Conservation (phyloP, 2,113 vertebrate species). For the Pithys albifrons region DNA sequence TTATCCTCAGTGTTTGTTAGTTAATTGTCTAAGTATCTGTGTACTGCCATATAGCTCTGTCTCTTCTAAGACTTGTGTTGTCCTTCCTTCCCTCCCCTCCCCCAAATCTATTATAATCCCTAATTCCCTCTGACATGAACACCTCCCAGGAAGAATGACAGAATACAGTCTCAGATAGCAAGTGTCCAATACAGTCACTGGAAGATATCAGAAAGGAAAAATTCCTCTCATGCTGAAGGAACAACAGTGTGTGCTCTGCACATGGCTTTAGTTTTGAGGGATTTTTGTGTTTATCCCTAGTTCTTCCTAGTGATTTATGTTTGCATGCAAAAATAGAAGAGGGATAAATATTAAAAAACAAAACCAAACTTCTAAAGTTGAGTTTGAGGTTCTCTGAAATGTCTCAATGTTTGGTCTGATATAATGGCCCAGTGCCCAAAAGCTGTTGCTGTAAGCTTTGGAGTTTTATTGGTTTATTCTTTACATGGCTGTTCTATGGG, state of each 20-base stretch:
- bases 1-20: neutral
- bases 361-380: neutral
- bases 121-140: constrained; percentile 31
- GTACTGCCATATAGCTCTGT: neutral
- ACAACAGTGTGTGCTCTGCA: neutral
- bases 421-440: neutral
- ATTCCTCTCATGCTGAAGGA: neutral
- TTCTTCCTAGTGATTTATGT: neutral
- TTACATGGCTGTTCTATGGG: fast-evolving
- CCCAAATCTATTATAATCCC: constrained; percentile 15
- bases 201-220: neutral
- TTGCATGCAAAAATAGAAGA: neutral
- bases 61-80: neutral
- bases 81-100: neutral
- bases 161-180: neutral
- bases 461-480: neutral
- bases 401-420: neutral
- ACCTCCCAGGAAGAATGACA: neutral
- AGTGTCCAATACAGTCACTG: neutral
- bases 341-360: neutral
- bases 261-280: neutral
- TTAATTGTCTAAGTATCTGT: neutral
- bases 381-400: neutral
- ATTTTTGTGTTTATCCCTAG: neutral
- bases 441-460: neutral